These are phyloP conservation scores for Latheticus oryzae DNA, from an alignment of 2,888 invertebrate genomes.

Conservation along the genomic window DNA sequence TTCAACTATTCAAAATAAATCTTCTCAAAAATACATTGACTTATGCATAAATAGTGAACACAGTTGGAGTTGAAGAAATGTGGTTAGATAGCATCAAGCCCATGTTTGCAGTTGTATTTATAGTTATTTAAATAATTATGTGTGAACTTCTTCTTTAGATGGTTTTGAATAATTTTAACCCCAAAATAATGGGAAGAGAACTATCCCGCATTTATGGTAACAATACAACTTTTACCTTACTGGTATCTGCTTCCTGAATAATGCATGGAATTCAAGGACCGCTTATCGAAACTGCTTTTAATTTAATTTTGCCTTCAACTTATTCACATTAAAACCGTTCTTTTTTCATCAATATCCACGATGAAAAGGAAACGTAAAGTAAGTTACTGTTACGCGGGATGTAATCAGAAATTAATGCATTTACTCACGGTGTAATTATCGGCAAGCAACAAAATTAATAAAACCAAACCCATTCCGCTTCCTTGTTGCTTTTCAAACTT, in stretches of 20 bases:
- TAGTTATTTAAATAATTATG: constrained; percentile 25
- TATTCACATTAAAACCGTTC: constrained; percentile 2
- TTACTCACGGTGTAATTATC: constrained; percentile 17
- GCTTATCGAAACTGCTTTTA: constrained; percentile 25
- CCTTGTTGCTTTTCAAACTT: constrained; percentile 10
- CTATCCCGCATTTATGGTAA: constrained; percentile 24
- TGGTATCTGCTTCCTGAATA: constrained; percentile 37
- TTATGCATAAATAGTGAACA: too few species aligned
- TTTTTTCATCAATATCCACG: too few species aligned
- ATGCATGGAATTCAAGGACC: constrained; percentile 31
- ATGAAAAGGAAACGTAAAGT: constrained; percentile 22
- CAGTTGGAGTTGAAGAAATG: too few species aligned
- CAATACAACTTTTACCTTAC: constrained; percentile 24
- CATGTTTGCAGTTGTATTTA: too few species aligned
- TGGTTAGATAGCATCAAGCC: too few species aligned
- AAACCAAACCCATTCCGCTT: constrained; percentile 8
- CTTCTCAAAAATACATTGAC: too few species aligned
- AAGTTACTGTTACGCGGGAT: constrained; percentile 15
- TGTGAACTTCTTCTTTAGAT: constrained; percentile 18
- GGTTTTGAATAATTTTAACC: constrained; percentile 8
- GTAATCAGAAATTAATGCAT: constrained; percentile 6
- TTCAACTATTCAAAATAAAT: too few species aligned
- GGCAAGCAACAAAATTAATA: constrained; percentile 6
- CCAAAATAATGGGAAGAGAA: constrained; percentile 5
- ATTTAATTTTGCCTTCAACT: constrained; percentile 26